Base-by-base conservation (phyloP, 2,888 invertebrate species). In the Volucella bombylans region DNA sequence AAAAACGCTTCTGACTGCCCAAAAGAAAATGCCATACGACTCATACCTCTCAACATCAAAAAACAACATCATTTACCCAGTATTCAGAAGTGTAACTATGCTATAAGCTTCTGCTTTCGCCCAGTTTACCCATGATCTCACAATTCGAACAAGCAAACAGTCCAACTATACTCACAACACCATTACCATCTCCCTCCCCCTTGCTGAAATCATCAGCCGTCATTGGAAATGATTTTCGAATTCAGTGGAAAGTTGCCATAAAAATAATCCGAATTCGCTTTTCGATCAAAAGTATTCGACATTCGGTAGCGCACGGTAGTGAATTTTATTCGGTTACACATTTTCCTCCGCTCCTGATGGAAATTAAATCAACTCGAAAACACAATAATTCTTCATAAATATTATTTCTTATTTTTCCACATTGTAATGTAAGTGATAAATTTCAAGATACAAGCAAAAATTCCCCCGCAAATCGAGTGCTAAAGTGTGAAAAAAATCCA, bases 281-380 rank as follows among this genome's bases (percentile, higher is more conserved):
- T 31, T 31, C 72, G 67, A 76, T 72, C 77, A 85, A 77, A 81
- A 81, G 68, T 77, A 39, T 85, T 81, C 85, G 85, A 81, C 23
- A 68, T 68, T 77, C 49, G 72, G 72, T 72, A 31, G 45, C 23
- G 74, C 41, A 71, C 76, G 55, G 62, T 72, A 85, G 83, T 61
- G 59, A 65, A 1, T 50, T 71, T 62, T 43, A 11, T 62, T 54
- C 55, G 23, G 55, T 31, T 1, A 10, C 39, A 39, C 14, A 52
- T 61, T 31, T 39, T 62, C 23, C 50, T 72, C 52, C 50, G 39
- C 69, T 79, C 90, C 91, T 91, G 89, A 91, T 91, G 90, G 90
- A 89, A 90, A 86, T 89, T 88, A 87, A 88, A 88, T 87, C 76
- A 79, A 57, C 80, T 47, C 15, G 74, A 89, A 88, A 88, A 87